These are phyloP conservation scores for Pachymerium ferrugineum DNA, from an alignment of 2,888 invertebrate species.

Conservation along the genomic window DNA sequence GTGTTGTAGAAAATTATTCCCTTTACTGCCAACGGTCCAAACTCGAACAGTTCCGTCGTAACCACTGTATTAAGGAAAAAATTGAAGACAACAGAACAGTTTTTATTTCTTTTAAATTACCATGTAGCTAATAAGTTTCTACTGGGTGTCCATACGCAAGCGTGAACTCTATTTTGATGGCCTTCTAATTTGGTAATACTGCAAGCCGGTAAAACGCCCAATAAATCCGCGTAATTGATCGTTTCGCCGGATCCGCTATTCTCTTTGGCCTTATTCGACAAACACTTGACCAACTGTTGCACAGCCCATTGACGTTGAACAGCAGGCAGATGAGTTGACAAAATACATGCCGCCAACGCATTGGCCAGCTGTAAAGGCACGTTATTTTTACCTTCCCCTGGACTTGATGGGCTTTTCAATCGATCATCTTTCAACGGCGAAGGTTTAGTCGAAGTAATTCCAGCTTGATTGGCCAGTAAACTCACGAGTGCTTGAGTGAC, in stretches of 20 bases:
- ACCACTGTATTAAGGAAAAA: conserved; percentile 47
- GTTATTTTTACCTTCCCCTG: conserved; percentile 34
- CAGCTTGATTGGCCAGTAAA: conserved; percentile 47
- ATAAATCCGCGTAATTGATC: conserved; percentile 53
- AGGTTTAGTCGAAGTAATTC: neutral
- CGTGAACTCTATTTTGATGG: conserved; percentile 54
- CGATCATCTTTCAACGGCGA: conserved; percentile 34
- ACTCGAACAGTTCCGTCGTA: conserved; percentile 59
- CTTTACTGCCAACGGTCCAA: conserved; percentile 52
- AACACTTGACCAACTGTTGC: conserved; percentile 54
- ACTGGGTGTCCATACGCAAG: conserved; percentile 51
- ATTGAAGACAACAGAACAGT: neutral
- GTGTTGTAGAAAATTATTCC: conserved; percentile 51
- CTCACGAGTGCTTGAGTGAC: conserved; percentile 59
- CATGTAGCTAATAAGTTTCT: conserved; percentile 53
- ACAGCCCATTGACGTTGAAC: conserved; percentile 58
- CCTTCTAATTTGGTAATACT: conserved; percentile 51
- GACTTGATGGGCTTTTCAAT: conserved; percentile 30
- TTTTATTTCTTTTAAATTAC: no score
- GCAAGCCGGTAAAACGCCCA: conserved; percentile 49
- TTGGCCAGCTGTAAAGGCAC: conserved; percentile 55
- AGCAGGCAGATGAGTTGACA: conserved; percentile 54
- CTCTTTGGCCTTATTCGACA: conserved; percentile 46
- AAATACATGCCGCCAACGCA: conserved; percentile 57
- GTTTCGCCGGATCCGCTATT: conserved; percentile 46